Conservation (phyloP, 2,113 vertebrate genomes). For the Mionectes macconnelli region DNA sequence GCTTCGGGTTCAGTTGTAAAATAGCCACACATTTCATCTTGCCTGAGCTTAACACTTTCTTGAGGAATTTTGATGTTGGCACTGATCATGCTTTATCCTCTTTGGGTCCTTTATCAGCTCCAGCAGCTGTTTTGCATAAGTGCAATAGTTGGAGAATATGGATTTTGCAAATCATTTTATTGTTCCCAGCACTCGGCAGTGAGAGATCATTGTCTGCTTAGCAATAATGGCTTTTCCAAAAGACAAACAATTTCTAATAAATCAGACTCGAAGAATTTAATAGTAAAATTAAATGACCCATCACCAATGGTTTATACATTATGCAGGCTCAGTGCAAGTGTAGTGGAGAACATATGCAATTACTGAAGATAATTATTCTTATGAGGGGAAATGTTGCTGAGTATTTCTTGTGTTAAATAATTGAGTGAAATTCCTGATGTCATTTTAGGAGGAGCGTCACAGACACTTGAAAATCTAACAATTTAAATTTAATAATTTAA, state of each 20-base stretch:
- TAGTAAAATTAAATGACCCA: conserved; percentile 63
- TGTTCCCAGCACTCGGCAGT: conserved; percentile 3
- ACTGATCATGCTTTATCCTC: background rate
- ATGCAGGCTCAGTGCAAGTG: conserved; percentile 24
- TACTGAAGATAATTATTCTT: conserved; percentile 60
- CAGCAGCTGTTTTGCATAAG: conserved; percentile 63
- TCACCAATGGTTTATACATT: conserved; percentile 50
- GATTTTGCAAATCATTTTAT: conserved; percentile 24
- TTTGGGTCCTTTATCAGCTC: conserved; percentile 16
- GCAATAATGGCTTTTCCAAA: conserved; percentile 60
- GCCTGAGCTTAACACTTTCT: conserved; percentile 14
- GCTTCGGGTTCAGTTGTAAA: background rate
- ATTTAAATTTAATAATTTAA: conserved; percentile 42
- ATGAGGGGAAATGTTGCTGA: conserved; percentile 24
- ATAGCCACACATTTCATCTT: background rate
- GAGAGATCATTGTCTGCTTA: conserved; percentile 53
- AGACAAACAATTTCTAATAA: conserved; percentile 65
- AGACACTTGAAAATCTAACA: conserved; percentile 7
- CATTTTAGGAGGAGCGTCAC: background rate
- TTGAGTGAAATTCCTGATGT: conserved; percentile 15
- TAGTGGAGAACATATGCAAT: conserved; percentile 42
- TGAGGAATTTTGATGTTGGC: conserved; percentile 7
- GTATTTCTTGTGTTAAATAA: conserved; percentile 49
- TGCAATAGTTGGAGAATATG: conserved; percentile 21
- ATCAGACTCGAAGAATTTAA: conserved; percentile 61